phyloP scores from a whole-genome alignment of 2,113 vertebrate genomes.

The Eolophus roseicapilla region DNA sequence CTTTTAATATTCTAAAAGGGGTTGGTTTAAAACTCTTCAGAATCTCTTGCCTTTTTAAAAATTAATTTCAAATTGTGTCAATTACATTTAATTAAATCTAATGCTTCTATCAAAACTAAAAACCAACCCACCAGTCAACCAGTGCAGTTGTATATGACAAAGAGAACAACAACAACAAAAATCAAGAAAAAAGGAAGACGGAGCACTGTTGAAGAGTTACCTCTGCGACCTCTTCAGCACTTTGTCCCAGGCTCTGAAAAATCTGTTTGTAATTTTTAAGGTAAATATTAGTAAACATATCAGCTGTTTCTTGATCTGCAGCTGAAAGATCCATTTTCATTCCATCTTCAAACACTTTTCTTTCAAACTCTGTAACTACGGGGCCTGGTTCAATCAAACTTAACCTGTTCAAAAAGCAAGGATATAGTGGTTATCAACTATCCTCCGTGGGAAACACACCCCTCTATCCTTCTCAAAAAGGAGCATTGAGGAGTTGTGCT shows the following conservation, averaged over 20 bases:
- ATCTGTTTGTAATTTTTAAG: constrained; percentile 85
- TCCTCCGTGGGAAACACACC: not conserved
- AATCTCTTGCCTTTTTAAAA: not conserved
- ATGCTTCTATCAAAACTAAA: not conserved
- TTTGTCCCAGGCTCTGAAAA: constrained; percentile 83
- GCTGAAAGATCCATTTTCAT: constrained; percentile 84
- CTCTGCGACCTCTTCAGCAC: constrained; percentile 83
- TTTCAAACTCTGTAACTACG: constrained; percentile 84
- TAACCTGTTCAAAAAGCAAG: constrained; percentile 67
- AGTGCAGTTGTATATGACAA: not conserved
- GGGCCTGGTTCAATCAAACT: constrained; percentile 84
- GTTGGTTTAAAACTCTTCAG: not conserved
- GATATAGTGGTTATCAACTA: not conserved
- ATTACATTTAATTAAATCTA: not conserved
- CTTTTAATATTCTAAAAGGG: not conserved
- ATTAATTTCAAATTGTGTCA: not conserved
- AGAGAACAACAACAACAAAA: not conserved
- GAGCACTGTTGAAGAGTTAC: constrained; percentile 39
- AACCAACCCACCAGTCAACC: not conserved
- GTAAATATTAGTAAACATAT: constrained; percentile 85
- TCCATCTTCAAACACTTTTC: constrained; percentile 82
- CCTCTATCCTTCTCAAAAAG: not conserved
- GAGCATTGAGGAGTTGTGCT: not conserved
- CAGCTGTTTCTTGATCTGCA: constrained; percentile 80
- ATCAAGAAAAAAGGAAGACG: not conserved